Base-by-base conservation (phyloP, 2,113 vertebrate genomes). In the Piprites chloris region DNA sequence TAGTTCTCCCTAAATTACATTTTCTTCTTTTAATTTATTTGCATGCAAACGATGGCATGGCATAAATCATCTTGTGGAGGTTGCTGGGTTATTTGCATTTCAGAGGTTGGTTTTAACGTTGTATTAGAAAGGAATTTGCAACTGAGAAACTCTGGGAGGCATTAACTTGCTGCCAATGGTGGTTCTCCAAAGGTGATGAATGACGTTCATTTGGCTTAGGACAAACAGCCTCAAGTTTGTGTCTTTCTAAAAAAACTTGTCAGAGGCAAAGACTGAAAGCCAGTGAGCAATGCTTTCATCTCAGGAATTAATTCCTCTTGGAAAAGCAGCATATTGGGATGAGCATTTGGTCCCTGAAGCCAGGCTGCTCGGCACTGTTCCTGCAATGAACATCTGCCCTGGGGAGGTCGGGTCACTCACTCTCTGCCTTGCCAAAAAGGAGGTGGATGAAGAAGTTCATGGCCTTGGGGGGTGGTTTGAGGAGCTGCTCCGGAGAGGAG, bases 21-120 rank as follows among this genome's bases (percentile, higher is more conserved):
- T 95, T 94, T 73, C 79, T 88, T 93, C 39, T 95, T 90, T 96
- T 95, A 96, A 97, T 96, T 97, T 94, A 94, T 96, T 94, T 97
- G 62, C 75, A 66, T 87, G 84, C 83, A 89, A 78, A 95, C 73
- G 73, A 33, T 88, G 92, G 27, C 66, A 50, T 23, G 93, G 84
- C 78, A 95, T 94, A 96, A 96, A 96, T 95, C 92, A 96, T 95
- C 58, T 62, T 8, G 49, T 61, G 85, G 80, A 88, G 81, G 79
- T 22, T 41, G 89, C 50, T 93, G 86, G 86, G 84, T 53, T 93
- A 87, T 96, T 97, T 94, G 95, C 95, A 97, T 93, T 93, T 94
- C 93, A 96, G 93, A 97, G 82, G 79, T 61, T 95, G 85, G 90
- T 97, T 96, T 96, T 71, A 95, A 88, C 96, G 97, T 95, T 62